Percentiles rank a stretch among this genome's conserved stretches.
phyloP scores from a whole-genome alignment of 2,888 invertebrate species.

The Lithophane semibrunnea region DNA sequence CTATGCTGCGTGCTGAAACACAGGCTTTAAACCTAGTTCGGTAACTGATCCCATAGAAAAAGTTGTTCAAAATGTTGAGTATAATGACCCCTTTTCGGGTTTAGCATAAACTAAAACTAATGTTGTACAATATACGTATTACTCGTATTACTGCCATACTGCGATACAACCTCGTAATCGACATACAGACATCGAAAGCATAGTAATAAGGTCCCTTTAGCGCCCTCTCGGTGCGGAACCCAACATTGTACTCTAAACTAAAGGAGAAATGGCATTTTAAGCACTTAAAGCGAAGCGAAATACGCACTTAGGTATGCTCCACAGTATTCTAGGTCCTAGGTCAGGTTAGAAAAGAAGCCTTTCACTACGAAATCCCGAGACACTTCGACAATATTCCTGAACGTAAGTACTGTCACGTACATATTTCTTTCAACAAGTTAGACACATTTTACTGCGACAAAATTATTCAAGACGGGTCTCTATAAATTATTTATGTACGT shows the following conservation, averaged over 20 bases:
- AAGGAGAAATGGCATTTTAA: constrained; percentile 15
- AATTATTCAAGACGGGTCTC: constrained; percentile 27
- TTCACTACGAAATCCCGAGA: constrained; percentile 15
- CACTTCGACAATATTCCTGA: constrained; percentile 1
- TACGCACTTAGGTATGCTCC: constrained; percentile 11
- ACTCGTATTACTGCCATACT: neutral
- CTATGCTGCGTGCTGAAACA: too few relatives aligned
- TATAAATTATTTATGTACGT: neutral
- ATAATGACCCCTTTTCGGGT: too few relatives aligned
- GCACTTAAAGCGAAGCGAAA: constrained; percentile 9
- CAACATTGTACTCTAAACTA: neutral
- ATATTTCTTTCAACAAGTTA: constrained; percentile 7
- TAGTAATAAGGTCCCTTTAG: constrained; percentile 10
- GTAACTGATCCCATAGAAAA: too few relatives aligned
- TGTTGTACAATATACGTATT: too few relatives aligned
- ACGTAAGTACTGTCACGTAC: constrained; percentile 4
- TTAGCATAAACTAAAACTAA: too few relatives aligned
- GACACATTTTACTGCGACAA: constrained; percentile 22
- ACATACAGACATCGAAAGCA: constrained; percentile 17
- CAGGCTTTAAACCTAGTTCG: too few relatives aligned
- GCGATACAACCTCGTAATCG: neutral
- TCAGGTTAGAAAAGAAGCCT: constrained; percentile 15
- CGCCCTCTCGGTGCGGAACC: neutral
- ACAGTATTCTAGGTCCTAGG: constrained; percentile 7
- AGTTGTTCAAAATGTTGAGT: too few relatives aligned